phyloP scores from a whole-genome alignment of 2,797 vertebrate genomes.

The Microhierax caerulescens region DNA sequence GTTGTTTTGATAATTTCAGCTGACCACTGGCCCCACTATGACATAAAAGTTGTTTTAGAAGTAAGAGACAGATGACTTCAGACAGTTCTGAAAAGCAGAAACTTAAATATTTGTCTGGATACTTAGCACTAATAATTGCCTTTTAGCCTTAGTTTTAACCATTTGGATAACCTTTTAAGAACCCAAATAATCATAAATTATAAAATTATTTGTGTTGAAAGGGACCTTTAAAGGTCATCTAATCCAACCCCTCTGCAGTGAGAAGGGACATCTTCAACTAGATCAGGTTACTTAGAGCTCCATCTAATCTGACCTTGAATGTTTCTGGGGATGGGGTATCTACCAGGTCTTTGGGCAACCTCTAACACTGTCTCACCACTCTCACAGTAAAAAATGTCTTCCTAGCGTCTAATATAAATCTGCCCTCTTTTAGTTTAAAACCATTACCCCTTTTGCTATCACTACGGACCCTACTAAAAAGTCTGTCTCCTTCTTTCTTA shows the following conservation, averaged over 20 bases:
- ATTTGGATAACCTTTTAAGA: background rate
- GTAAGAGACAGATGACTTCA: background rate
- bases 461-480: background rate
- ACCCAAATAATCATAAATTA: background rate
- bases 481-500: background rate
- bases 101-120: background rate
- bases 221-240: background rate
- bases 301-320: background rate
- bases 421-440: background rate
- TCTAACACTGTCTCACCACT: background rate
- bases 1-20: background rate
- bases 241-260: fast-evolving
- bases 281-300: background rate
- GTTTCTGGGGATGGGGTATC: background rate
- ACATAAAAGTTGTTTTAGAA: background rate
- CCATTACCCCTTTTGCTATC: background rate
- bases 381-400: background rate
- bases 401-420: background rate
- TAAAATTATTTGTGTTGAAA: background rate
- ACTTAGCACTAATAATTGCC: background rate
- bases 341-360: background rate
- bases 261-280: background rate
- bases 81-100: background rate
- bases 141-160: background rate
- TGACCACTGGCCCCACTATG: background rate